Conservation (phyloP, 1,140 invertebrate species). For the Littorina saxatilis region DNA sequence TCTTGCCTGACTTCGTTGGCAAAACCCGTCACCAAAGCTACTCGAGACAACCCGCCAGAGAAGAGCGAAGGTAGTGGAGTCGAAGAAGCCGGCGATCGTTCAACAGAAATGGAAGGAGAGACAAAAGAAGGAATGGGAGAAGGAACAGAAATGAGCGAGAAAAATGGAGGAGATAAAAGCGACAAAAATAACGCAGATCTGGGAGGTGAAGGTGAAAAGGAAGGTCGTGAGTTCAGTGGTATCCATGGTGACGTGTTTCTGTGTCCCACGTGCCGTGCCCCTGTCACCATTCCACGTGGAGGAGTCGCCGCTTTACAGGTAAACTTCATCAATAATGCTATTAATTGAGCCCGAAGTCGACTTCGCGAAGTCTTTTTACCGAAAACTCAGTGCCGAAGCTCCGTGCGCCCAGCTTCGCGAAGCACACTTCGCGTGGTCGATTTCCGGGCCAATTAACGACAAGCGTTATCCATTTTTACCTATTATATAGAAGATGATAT, state of each 20-base stretch:
- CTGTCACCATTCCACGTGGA: not conserved
- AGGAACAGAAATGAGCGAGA: not conserved
- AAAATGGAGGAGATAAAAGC: too few species aligned
- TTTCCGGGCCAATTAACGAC: too few species aligned
- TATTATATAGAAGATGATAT: too few species aligned
- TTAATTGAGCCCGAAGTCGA: too few species aligned
- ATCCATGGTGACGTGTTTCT: not conserved
- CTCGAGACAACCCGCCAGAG: not conserved
- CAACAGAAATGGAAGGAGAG: not conserved
- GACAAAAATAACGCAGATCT: too few species aligned
- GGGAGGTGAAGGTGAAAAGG: not conserved
- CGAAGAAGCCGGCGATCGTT: not conserved
- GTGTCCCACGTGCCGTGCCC: slow-evolving; percentile 8
- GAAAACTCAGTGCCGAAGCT: too few species aligned
- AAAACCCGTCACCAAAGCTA: not conserved
- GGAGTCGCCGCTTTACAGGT: not conserved
- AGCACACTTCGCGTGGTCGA: too few species aligned
- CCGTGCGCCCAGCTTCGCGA: too few species aligned
- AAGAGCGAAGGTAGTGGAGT: not conserved
- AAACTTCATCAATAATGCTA: too few species aligned
- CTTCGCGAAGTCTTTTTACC: too few species aligned
- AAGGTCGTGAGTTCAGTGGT: not conserved
- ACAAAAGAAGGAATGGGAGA: not conserved
- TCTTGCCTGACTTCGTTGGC: not conserved
- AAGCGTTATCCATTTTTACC: too few species aligned